Percentiles rank a stretch among this genome's conserved stretches.
These are phyloP conservation scores for Rhynchomys soricoides DNA, from an alignment of 2,113 vertebrate species.

Conservation along the genomic window DNA sequence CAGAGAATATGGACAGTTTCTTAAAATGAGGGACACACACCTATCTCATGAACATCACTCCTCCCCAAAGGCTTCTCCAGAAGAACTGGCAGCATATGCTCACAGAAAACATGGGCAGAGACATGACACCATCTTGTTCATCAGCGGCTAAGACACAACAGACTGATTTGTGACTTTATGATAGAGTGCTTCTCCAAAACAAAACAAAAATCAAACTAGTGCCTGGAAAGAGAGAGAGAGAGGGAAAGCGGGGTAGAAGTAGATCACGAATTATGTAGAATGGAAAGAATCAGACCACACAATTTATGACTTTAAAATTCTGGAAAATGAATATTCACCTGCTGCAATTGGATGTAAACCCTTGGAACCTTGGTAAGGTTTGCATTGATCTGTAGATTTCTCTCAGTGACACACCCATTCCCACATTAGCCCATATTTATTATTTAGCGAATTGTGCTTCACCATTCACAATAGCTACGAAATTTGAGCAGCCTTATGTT, in stretches of 20 bases:
- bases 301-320: neutral
- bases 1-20: neutral
- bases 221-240: neutral
- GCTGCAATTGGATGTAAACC: neutral
- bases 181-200: neutral
- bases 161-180: neutral
- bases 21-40: neutral
- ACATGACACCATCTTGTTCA: neutral
- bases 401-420: neutral
- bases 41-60: neutral
- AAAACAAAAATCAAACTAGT: neutral
- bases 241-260: neutral
- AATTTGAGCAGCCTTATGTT: neutral
- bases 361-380: neutral
- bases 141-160: neutral
- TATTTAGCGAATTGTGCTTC: neutral
- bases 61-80: neutral
- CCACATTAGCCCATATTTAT: neutral
- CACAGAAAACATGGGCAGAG: neutral
- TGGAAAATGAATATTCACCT: neutral
- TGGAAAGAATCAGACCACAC: neutral
- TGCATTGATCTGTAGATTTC: neutral
- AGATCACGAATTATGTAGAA: neutral
- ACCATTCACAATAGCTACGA: neutral
- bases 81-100: neutral